These are phyloP conservation scores for Sinotaia quadrata DNA, from an alignment of 2,888 invertebrate genomes.

Conservation along the genomic window DNA sequence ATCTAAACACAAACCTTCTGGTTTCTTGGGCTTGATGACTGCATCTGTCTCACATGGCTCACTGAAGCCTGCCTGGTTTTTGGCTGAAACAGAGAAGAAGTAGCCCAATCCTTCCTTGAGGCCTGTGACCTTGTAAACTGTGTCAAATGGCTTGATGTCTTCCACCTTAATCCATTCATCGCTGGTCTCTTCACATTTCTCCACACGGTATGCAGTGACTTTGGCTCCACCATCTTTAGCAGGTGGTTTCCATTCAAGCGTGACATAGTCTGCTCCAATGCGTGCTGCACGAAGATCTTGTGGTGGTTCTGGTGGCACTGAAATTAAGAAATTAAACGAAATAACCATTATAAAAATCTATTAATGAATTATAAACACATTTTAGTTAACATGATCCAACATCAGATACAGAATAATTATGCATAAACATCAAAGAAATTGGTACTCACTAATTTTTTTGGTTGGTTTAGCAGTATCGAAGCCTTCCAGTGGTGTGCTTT, in stretches of 20 bases:
- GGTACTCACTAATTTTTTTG: constrained; percentile 56
- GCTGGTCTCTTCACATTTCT: constrained; percentile 42
- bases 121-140: constrained; percentile 42
- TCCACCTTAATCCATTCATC: constrained; percentile 46
- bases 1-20: constrained; percentile 35
- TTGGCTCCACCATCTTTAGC: constrained; percentile 54
- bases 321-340: no score
- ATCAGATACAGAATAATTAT: not conserved
- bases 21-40: constrained; percentile 41
- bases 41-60: constrained; percentile 44
- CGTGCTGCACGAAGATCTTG: constrained; percentile 43
- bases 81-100: constrained; percentile 63
- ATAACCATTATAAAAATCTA: not conserved
- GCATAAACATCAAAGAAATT: no score
- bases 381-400: not conserved
- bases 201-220: constrained; percentile 50
- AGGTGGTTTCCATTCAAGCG: constrained; percentile 54
- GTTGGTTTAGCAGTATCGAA: constrained; percentile 50
- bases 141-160: constrained; percentile 40
- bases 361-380: not conserved
- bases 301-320: constrained; percentile 67
- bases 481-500: constrained; percentile 79
- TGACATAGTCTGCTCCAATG: constrained; percentile 47
- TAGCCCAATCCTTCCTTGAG: constrained; percentile 55
- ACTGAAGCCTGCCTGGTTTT: constrained; percentile 53